Percentiles rank a stretch among this genome's conserved stretches.
Evolutionary conservation across 64 coral and sea anemone species (phyloP).

Genomic region (Stylophora pistillata): DNA sequence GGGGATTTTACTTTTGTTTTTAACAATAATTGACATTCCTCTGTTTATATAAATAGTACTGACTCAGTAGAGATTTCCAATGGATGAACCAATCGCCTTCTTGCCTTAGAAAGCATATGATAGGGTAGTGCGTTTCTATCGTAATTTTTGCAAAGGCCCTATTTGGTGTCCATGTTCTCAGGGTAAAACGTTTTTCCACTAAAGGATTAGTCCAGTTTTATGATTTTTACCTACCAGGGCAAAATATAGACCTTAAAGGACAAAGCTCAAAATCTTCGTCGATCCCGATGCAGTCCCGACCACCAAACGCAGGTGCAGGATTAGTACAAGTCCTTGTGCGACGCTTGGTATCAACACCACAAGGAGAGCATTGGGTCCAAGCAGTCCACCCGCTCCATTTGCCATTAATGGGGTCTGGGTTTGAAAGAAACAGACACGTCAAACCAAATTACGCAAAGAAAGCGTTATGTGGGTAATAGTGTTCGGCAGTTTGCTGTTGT

Average conservation of each 20-base stretch:
- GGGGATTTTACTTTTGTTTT: too few relatives aligned
- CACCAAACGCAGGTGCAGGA: conserved; percentile 17
- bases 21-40: too few relatives aligned
- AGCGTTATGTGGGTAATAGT: too few relatives aligned
- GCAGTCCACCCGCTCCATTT: background rate
- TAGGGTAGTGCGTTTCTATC: too few relatives aligned
- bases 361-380: background rate
- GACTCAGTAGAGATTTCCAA: too few relatives aligned
- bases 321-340: conserved; percentile 3
- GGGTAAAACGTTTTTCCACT: too few relatives aligned
- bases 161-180: too few relatives aligned
- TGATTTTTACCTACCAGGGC: background rate
- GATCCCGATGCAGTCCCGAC: background rate
- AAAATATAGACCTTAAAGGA: background rate
- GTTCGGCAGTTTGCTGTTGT: too few relatives aligned
- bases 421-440: background rate
- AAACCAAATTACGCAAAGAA: background rate
- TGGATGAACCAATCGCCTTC: too few relatives aligned
- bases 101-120: too few relatives aligned
- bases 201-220: background rate
- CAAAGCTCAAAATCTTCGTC: background rate
- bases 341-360: background rate
- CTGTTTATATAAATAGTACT: too few relatives aligned
- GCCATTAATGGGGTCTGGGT: background rate
- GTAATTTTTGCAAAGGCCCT: too few relatives aligned